Percentiles rank a stretch among this genome's conserved stretches.
Evolutionary conservation across 2,888 invertebrate genomes (phyloP).

Genomic region (Steinernema carpocapsae): DNA sequence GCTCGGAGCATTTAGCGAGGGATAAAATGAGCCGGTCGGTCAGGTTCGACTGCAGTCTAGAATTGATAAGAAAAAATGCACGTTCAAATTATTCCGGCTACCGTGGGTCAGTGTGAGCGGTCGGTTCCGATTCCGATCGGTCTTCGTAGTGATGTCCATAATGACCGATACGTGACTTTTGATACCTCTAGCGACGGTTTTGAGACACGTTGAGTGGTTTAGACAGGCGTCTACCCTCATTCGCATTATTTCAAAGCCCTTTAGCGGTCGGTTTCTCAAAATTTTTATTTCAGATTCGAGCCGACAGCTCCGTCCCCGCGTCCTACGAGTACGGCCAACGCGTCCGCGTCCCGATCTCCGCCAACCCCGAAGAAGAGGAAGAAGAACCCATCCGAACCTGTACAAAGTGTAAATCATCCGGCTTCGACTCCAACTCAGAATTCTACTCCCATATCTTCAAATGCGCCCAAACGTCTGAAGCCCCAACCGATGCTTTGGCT

Average conservation of each 20-base stretch:
- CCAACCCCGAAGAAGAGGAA: neutral
- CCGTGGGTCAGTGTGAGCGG: too few relatives aligned
- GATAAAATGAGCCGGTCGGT: too few relatives aligned
- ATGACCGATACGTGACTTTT: too few relatives aligned
- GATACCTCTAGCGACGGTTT: too few relatives aligned
- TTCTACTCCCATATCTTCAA: slow-evolving; percentile 21
- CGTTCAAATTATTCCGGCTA: too few relatives aligned
- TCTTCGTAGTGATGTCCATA: too few relatives aligned
- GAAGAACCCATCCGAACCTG: slow-evolving; percentile 11
- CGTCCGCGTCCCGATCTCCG: neutral
- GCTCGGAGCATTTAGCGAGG: too few relatives aligned
- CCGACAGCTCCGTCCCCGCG: slow-evolving; percentile 8
- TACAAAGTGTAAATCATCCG: slow-evolving; percentile 2
- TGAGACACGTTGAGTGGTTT: too few relatives aligned
- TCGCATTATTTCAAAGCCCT: neutral
- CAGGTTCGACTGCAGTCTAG: too few relatives aligned
- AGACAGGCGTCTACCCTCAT: neutral
- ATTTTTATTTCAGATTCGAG: slow-evolving; percentile 33
- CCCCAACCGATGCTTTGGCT: neutral
- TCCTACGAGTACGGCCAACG: slow-evolving; percentile 29
- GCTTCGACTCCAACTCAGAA: slow-evolving; percentile 3
- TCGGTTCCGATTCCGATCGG: too few relatives aligned
- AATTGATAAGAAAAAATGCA: too few relatives aligned
- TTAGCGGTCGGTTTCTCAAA: too few relatives aligned
- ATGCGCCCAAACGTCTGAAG: slow-evolving; percentile 1